Evolutionary conservation across 2,888 invertebrate species (phyloP), one percentile per base, ranked within the genome.

Genomic region (Athalia cordata): DNA sequence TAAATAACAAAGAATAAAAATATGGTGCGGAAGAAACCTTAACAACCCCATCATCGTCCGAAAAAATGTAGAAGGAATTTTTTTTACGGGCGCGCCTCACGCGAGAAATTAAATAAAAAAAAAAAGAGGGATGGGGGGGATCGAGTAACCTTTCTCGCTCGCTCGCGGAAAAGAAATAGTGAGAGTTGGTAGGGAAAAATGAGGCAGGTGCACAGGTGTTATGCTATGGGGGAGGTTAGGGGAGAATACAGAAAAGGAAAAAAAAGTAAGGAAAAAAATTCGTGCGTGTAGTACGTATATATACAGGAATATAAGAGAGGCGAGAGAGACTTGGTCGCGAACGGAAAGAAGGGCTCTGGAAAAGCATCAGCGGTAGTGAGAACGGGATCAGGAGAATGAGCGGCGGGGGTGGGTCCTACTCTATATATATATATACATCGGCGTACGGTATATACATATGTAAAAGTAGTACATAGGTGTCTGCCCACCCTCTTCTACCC

Each of bases 401-500:
- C 15, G 29, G 62, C 75, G 75, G 75, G 83, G 82, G 84, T 81
- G 82, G 82, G 77, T 55, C 61, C 70, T 67, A 52, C 52, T 57
- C 75, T 78, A 79, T 77, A 76, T 79, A 79, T 77, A 74, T 45
- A 78, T 55, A 57, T 77, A 29, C 29, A 29, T 29, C 29, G 29
- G 29, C 29, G 29, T 29, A 29, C 29, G 29, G 29, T 29, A 29
- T 29, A 29, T 29, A 50, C 77, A 62, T 81, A 82, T 82, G 80
- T 82, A 80, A 81, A 82, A 82, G 80, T 64, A 29, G 62, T 81
- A 80, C 80, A 81, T 83, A 79, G 80, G 77, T 83, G 80, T 82
- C 83, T 81, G 81, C 83, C 84, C 86, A 83, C 85, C 83, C 83
- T 81, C 75, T 50, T 50, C 67, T 13, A 81, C 84, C 84, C 87